phyloP scores from a whole-genome alignment of 2,888 invertebrate genomes.

The Punctoribates punctum region DNA sequence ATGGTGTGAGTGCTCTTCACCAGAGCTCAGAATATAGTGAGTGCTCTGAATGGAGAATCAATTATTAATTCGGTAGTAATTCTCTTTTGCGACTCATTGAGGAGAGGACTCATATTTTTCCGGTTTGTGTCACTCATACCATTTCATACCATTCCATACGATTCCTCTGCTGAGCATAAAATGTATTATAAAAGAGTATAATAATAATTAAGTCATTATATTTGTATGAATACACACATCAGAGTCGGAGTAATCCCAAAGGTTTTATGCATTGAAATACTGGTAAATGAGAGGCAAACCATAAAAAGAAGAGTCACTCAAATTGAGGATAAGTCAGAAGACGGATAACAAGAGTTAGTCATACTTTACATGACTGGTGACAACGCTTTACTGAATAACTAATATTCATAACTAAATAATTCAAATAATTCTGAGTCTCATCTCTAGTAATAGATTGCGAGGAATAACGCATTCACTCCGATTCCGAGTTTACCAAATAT shows the following conservation, averaged over 20 bases:
- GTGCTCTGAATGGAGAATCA: conserved; percentile 4
- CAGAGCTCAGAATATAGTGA: neutral
- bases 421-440: neutral
- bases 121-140: neutral
- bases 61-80: neutral
- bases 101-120: neutral
- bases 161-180: no score
- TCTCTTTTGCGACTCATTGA: neutral
- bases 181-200: neutral
- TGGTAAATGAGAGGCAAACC: neutral
- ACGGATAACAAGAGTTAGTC: neutral
- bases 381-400: neutral
- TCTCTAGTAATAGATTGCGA: no score
- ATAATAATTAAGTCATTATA: conserved; percentile 27
- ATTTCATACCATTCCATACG: neutral
- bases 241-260: neutral
- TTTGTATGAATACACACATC: conserved; percentile 1
- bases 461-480: no score
- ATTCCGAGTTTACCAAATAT: neutral
- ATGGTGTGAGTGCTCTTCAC: neutral
- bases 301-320: neutral
- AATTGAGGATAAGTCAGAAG: neutral
- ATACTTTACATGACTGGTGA: neutral
- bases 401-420: neutral
- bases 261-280: neutral